These are phyloP conservation scores for Synaphobranchus kaupii DNA, from an alignment of 2,797 vertebrate species.

Conservation along the genomic window DNA sequence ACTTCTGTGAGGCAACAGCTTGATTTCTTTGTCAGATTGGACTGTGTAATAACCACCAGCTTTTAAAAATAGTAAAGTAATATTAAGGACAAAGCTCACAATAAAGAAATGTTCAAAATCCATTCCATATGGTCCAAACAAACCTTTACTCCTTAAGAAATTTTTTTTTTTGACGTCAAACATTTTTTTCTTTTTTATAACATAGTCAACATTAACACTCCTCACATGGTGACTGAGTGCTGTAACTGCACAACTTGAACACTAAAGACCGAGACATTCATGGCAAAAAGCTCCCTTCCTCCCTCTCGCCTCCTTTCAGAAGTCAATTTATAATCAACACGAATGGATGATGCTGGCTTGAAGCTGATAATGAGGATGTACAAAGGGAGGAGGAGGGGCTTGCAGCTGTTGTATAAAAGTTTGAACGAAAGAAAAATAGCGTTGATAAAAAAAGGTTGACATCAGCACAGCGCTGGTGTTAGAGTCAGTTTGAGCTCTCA, in stretches of 20 bases:
- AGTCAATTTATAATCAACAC: conserved; percentile 56
- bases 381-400: conserved; percentile 46
- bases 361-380: conserved; percentile 51
- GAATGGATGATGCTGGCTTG: conserved; percentile 35
- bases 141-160: conserved; percentile 59
- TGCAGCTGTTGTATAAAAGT: conserved; percentile 54
- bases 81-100: conserved; percentile 60
- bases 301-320: conserved; percentile 47
- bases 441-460: conserved; percentile 44
- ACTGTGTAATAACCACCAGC: conserved; percentile 31
- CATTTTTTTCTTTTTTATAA: conserved; percentile 39
- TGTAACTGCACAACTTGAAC: conserved; percentile 47
- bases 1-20: conserved; percentile 39
- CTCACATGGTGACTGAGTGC: conserved; percentile 35
- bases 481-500: conserved; percentile 57
- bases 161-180: conserved; percentile 58
- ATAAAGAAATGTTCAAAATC: conserved; percentile 57
- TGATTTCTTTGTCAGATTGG: conserved; percentile 24
- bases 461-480: conserved; percentile 49
- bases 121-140: conserved; percentile 59
- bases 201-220: conserved; percentile 46
- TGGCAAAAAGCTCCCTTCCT: conserved; percentile 44
- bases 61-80: conserved; percentile 30
- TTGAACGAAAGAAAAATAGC: conserved; percentile 39
- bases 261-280: conserved; percentile 43